Percentiles rank a stretch among this genome's conserved stretches.
Evolutionary conservation across 2,888 invertebrate species (phyloP).

Genomic region (Spisula subtruncata): DNA sequence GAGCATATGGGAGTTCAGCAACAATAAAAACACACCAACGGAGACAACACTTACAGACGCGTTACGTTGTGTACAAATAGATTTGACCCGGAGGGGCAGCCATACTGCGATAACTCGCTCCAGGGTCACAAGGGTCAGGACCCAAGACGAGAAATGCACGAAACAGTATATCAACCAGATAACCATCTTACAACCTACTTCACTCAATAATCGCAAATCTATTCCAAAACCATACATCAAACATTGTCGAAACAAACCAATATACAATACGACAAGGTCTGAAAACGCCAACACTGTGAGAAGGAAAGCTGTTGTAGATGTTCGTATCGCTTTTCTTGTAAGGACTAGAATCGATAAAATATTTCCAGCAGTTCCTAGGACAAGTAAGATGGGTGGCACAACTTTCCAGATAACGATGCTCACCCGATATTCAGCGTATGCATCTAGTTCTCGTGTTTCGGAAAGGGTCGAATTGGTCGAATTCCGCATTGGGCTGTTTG

Average conservation of each 20-base stretch:
- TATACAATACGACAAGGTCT: slow-evolving; percentile 80
- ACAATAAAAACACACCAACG: slow-evolving; percentile 66
- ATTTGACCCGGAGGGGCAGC: slow-evolving; percentile 77
- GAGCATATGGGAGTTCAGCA: slow-evolving; percentile 78
- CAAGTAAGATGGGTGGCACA: slow-evolving; percentile 78
- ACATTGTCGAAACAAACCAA: slow-evolving; percentile 81
- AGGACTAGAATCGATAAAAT: slow-evolving; percentile 77
- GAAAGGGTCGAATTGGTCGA: no score
- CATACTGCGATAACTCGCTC: slow-evolving; percentile 81
- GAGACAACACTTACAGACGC: slow-evolving; percentile 61
- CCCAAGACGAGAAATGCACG: slow-evolving; percentile 82
- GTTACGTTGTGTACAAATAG: slow-evolving; percentile 69
- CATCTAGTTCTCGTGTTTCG: neutral
- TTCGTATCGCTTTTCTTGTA: slow-evolving; percentile 71
- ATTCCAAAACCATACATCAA: slow-evolving; percentile 59
- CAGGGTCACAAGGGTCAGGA: slow-evolving; percentile 82
- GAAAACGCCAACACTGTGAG: slow-evolving; percentile 77
- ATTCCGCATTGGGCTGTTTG: no score
- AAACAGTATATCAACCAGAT: slow-evolving; percentile 79
- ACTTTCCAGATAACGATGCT: slow-evolving; percentile 73
- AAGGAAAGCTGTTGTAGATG: slow-evolving; percentile 79
- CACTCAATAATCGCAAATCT: slow-evolving; percentile 75
- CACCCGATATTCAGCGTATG: slow-evolving; percentile 62
- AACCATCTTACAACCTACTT: slow-evolving; percentile 76
- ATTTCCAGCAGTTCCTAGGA: slow-evolving; percentile 82